These are phyloP conservation scores for Schizopygopsis pylzovi DNA, from an alignment of 2,797 vertebrate genomes.

Conservation along the genomic window DNA sequence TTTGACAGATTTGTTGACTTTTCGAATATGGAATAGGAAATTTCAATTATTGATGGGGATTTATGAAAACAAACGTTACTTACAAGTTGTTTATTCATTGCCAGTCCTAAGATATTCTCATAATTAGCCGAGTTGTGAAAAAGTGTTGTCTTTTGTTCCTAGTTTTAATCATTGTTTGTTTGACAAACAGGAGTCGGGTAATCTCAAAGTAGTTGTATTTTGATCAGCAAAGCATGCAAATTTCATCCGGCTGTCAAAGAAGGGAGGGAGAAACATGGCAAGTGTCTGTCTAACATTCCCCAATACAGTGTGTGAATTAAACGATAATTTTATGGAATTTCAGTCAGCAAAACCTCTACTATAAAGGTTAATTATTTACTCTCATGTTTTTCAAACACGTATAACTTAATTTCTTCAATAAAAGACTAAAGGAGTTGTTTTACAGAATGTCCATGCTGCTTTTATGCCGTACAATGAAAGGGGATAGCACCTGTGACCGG, in stretches of 20 bases:
- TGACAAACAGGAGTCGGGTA: slow-evolving; percentile 11
- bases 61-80: slow-evolving; percentile 55
- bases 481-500: neutral
- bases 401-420: neutral
- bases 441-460: neutral
- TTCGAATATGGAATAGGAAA: slow-evolving; percentile 42
- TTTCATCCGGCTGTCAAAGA: neutral
- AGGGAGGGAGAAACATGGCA: neutral
- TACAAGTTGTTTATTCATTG: slow-evolving; percentile 58
- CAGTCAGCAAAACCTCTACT: neutral
- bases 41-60: slow-evolving; percentile 58
- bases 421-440: neutral
- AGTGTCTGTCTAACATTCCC: neutral
- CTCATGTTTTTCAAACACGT: neutral
- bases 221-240: slow-evolving; percentile 27
- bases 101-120: slow-evolving; percentile 27
- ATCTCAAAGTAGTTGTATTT: slow-evolving; percentile 13
- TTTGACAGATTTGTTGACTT: slow-evolving; percentile 59
- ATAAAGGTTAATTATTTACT: neutral
- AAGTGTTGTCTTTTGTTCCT: neutral
- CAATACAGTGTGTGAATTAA: too few species aligned
- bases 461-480: neutral
- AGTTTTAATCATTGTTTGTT: slow-evolving; percentile 28
- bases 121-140: slow-evolving; percentile 5
- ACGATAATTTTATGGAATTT: neutral